Conservation (phyloP, 92 coral and sea anemone species). For the Galaxea fascicularis region DNA sequence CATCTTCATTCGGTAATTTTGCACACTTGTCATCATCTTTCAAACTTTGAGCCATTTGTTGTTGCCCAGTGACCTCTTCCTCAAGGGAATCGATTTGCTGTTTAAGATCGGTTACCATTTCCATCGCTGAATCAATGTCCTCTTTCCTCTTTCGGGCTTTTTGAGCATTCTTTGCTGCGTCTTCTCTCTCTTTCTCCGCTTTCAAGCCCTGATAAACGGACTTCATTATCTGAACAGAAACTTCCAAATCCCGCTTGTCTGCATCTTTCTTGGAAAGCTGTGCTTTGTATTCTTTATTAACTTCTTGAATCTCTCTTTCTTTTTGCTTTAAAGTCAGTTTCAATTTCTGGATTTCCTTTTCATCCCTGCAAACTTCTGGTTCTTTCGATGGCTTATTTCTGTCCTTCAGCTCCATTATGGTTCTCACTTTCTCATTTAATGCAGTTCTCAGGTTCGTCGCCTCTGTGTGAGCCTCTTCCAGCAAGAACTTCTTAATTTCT, state of each 20-base stretch:
- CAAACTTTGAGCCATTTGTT: slow-evolving; percentile 57
- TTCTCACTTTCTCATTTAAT: slow-evolving; percentile 27
- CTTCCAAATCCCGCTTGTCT: slow-evolving; percentile 53
- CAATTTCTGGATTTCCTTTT: slow-evolving; percentile 62
- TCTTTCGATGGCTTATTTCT: slow-evolving; percentile 7
- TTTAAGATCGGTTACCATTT: slow-evolving; percentile 56
- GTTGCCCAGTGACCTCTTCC: slow-evolving; percentile 40
- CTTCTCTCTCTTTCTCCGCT: slow-evolving; percentile 76
- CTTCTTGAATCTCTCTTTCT: slow-evolving; percentile 65
- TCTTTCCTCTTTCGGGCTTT: slow-evolving; percentile 22
- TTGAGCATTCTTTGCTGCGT: slow-evolving; percentile 62
- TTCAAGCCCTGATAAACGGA: slow-evolving; percentile 69
- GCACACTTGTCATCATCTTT: slow-evolving; percentile 57
- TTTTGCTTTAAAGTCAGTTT: slow-evolving; percentile 50
- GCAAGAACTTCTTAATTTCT: slow-evolving; percentile 33
- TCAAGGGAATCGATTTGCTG: slow-evolving; percentile 53
- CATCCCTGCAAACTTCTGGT: slow-evolving; percentile 22
- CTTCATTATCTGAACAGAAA: slow-evolving; percentile 71
- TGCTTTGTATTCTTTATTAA: slow-evolving; percentile 46
- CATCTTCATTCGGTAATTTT: slow-evolving; percentile 27
- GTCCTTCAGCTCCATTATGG: slow-evolving; percentile 33
- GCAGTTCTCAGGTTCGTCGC: slow-evolving; percentile 8
- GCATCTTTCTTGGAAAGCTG: slow-evolving; percentile 61
- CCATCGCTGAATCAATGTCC: slow-evolving; percentile 40
- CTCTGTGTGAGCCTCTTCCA: slow-evolving; percentile 36